phyloP scores from a whole-genome alignment of 2,797 vertebrate genomes.

The Coluber constrictor region DNA sequence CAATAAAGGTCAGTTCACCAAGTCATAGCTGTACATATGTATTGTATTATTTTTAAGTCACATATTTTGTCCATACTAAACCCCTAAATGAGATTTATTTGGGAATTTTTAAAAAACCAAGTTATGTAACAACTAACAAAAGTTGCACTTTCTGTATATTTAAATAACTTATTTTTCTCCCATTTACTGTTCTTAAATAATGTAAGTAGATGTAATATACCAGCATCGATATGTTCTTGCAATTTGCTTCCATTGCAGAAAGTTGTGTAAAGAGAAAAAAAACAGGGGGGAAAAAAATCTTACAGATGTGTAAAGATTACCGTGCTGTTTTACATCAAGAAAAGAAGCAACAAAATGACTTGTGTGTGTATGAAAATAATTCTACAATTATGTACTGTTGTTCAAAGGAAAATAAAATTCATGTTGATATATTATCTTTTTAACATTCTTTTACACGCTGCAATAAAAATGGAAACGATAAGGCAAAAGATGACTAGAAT shows the following conservation, averaged over 20 bases:
- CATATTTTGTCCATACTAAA: slow-evolving; percentile 66
- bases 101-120: slow-evolving; percentile 67
- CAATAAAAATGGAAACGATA: neutral
- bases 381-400: slow-evolving; percentile 94
- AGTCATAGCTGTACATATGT: slow-evolving; percentile 72
- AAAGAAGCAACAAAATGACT: slow-evolving; percentile 87
- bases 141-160: slow-evolving; percentile 99
- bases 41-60: slow-evolving; percentile 77
- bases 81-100: slow-evolving; percentile 67
- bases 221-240: slow-evolving; percentile 89
- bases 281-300: slow-evolving; percentile 73
- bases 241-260: slow-evolving; percentile 90
- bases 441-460: neutral
- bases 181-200: slow-evolving; percentile 87
- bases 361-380: slow-evolving; percentile 94
- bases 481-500: neutral
- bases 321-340: slow-evolving; percentile 90
- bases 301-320: slow-evolving; percentile 90
- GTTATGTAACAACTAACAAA: slow-evolving; percentile 90
- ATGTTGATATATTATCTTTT: slow-evolving; percentile 48
- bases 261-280: slow-evolving; percentile 90
- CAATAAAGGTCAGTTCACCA: slow-evolving; percentile 71
- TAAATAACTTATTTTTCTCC: slow-evolving; percentile 99
- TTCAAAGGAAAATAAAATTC: slow-evolving; percentile 86
- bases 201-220: slow-evolving; percentile 99